These are phyloP conservation scores for Danio albolineatus DNA, from an alignment of 2,797 vertebrate genomes.

Conservation along the genomic window DNA sequence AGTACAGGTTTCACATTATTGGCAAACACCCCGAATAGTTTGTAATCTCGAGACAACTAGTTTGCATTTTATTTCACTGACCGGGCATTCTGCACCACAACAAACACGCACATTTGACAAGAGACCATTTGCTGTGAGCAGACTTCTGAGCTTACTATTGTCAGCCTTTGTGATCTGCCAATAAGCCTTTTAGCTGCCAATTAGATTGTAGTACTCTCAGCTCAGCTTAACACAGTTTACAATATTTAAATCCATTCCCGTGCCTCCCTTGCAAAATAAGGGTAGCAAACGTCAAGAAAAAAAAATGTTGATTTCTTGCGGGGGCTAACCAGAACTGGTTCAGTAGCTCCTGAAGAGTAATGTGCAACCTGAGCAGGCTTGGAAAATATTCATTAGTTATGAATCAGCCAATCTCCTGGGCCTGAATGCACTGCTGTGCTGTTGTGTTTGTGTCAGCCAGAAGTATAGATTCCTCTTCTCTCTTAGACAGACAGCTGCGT, in stretches of 20 bases:
- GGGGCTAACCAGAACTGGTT: conserved; percentile 55
- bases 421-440: conserved; percentile 49
- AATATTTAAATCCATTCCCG: conserved; percentile 20
- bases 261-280: background rate
- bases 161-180: conserved; percentile 16
- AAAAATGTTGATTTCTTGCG: conserved; percentile 13
- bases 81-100: background rate
- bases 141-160: background rate
- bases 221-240: background rate
- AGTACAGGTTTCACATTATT: conserved; percentile 2
- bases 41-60: background rate
- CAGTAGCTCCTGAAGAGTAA: conserved; percentile 55
- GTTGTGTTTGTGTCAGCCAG: conserved; percentile 70
- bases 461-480: conserved; percentile 71
- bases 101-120: conserved; percentile 5
- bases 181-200: conserved; percentile 17
- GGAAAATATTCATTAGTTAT: conserved; percentile 76
- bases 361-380: conserved; percentile 57
- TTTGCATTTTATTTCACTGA: background rate
- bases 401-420: conserved; percentile 63
- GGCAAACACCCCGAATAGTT: background rate
- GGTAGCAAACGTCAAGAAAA: background rate
- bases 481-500: conserved; percentile 71
- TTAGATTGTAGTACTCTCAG: background rate
- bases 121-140: conserved; percentile 7